Percentiles rank a stretch among this genome's conserved stretches.
These are phyloP conservation scores for Anthopleura sola DNA, from an alignment of 64 coral and sea anemone species.

Conservation along the genomic window DNA sequence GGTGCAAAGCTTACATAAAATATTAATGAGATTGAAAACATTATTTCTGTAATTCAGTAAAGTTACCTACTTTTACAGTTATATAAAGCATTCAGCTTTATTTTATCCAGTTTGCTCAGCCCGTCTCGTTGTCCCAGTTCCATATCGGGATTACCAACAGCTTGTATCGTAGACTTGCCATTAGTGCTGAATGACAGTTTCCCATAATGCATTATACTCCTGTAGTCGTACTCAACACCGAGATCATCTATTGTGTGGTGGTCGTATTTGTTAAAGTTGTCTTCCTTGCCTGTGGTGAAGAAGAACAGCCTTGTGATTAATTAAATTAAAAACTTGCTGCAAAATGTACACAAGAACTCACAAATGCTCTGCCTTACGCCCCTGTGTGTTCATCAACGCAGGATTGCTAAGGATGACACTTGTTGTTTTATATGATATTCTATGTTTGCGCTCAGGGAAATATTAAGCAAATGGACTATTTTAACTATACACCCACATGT, in stretches of 20 bases:
- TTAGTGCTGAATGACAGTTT: conserved; percentile 66
- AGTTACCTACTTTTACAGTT: conserved; percentile 48
- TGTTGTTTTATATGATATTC: too few species aligned
- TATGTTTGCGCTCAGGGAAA: too few species aligned
- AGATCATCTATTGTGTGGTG: conserved; percentile 62
- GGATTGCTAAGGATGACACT: too few species aligned
- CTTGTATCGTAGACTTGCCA: conserved; percentile 49
- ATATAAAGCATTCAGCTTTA: conserved; percentile 63
- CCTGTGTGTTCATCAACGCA: too few species aligned
- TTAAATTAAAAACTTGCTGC: too few species aligned
- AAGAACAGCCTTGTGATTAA: background rate
- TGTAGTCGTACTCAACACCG: conserved; percentile 53
- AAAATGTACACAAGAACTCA: too few species aligned
- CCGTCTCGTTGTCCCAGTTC: conserved; percentile 49
- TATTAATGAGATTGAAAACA: too few species aligned
- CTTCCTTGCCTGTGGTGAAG: conserved; percentile 27
- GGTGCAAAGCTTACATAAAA: too few species aligned
- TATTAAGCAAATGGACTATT: background rate
- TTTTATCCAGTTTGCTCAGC: conserved; percentile 52
- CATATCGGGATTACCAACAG: conserved; percentile 46
- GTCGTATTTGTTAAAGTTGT: conserved; percentile 71
- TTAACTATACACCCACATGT: too few species aligned
- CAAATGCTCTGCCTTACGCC: too few species aligned
- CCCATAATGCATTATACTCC: conserved; percentile 89
- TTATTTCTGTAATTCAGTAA: background rate